Evolutionary conservation across 2,888 invertebrate species (phyloP).

Genomic region (Doris montereyensis): DNA sequence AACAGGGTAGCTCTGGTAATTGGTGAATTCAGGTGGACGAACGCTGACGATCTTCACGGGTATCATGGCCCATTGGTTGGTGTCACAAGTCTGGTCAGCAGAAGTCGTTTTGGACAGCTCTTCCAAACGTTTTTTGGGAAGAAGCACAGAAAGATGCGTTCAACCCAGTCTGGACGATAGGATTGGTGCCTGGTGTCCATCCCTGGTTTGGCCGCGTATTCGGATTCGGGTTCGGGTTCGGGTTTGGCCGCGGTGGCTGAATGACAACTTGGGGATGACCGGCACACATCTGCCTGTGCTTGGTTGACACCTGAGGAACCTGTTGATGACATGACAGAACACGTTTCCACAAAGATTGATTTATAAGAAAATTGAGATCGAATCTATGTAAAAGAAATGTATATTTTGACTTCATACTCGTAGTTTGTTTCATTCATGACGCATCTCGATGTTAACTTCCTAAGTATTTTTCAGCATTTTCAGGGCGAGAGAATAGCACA

Average conservation of each 20-base stretch:
- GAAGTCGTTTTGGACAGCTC: conserved; percentile 55
- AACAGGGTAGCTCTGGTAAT: conserved; percentile 56
- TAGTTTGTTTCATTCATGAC: too few relatives aligned
- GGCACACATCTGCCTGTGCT: conserved; percentile 33
- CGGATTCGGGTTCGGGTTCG: background rate
- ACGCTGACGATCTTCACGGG: conserved; percentile 61
- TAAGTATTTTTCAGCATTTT: too few relatives aligned
- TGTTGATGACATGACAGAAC: too few relatives aligned
- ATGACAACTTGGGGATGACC: conserved; percentile 11
- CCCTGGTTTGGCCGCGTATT: background rate
- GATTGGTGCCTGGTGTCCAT: background rate
- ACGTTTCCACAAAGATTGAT: too few relatives aligned
- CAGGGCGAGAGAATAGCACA: too few relatives aligned
- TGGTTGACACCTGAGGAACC: conserved; percentile 30
- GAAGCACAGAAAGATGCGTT: too few relatives aligned
- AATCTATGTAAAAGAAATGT: too few relatives aligned
- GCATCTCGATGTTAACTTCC: too few relatives aligned
- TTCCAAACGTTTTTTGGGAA: conserved; percentile 45
- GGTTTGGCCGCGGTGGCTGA: background rate
- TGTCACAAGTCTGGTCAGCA: conserved; percentile 60
- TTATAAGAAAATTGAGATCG: too few relatives aligned
- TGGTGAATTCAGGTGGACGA: conserved; percentile 54
- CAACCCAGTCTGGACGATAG: too few relatives aligned
- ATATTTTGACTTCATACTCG: too few relatives aligned
- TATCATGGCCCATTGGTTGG: conserved; percentile 59